Conservation (phyloP, 2,888 invertebrate genomes). For the Himalopsyche tibetana region DNA sequence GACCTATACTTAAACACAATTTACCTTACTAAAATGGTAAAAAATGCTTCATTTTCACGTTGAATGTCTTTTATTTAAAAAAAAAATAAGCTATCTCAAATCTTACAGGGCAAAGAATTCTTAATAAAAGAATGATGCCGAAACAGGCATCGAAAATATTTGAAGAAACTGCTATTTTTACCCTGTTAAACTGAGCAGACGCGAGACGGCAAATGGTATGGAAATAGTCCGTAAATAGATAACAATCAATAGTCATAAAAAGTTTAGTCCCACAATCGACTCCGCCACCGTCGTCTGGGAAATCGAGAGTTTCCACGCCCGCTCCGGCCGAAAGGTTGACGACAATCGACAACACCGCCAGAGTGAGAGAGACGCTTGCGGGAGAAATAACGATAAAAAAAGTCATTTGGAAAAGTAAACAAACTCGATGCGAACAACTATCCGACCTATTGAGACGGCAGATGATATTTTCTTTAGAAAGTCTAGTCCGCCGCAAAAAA, state of each 20-base stretch:
- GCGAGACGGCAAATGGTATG: background rate
- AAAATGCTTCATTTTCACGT: no score
- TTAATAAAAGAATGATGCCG: no score
- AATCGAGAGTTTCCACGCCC: constrained; percentile 34
- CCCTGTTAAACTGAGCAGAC: no score
- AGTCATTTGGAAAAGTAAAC: constrained; percentile 1
- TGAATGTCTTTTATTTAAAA: no score
- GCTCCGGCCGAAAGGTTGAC: background rate
- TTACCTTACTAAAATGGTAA: no score
- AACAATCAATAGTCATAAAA: background rate
- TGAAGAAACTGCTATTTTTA: no score
- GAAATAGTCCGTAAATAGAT: background rate
- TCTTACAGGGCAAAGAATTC: no score
- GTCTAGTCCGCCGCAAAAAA: constrained; percentile 13
- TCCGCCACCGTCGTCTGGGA: background rate
- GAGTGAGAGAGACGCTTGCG: background rate
- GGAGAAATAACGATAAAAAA: background rate
- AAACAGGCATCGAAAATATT: no score
- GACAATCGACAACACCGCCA: background rate
- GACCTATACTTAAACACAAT: no score
- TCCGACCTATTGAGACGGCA: background rate
- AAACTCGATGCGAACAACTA: background rate
- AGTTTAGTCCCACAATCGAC: background rate
- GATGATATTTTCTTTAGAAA: constrained; percentile 40
- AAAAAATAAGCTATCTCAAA: no score